Conservation (phyloP, 2,888 invertebrate genomes). For the Pogonocherus hispidulus region DNA sequence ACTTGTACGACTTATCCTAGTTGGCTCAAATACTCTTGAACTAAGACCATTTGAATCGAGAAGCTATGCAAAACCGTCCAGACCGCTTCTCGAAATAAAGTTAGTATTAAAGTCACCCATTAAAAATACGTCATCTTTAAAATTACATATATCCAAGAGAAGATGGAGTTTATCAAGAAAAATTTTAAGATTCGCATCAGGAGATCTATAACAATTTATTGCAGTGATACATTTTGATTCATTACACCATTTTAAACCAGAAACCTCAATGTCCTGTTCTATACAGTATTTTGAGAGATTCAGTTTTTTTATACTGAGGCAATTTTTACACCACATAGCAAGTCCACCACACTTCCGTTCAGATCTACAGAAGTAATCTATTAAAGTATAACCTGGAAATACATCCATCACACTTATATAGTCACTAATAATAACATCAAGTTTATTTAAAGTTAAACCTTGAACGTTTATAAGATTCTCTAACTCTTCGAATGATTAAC, state of each 20-base stretch:
- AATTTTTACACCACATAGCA: background rate
- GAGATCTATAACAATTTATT: slow-evolving; percentile 5
- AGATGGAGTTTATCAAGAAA: background rate
- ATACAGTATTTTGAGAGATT: background rate
- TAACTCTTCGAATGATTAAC: too few species aligned
- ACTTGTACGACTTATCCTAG: background rate
- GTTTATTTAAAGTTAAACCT: too few species aligned
- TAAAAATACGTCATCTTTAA: background rate
- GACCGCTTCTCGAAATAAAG: background rate
- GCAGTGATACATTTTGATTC: background rate
- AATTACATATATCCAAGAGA: background rate
- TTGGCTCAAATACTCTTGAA: background rate
- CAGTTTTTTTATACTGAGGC: background rate
- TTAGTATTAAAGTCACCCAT: background rate
- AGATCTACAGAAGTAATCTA: background rate
- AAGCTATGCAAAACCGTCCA: background rate
- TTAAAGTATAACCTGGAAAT: background rate
- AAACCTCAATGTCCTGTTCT: slow-evolving; percentile 11
- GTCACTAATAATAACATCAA: too few species aligned
- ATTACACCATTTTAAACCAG: background rate
- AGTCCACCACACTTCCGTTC: background rate
- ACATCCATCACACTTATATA: too few species aligned
- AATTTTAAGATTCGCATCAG: background rate
- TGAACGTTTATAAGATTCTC: too few species aligned
- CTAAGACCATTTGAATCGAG: background rate